Evolutionary conservation across 2,888 invertebrate species (phyloP).

Genomic region (Acanthacorydalis orientalis): DNA sequence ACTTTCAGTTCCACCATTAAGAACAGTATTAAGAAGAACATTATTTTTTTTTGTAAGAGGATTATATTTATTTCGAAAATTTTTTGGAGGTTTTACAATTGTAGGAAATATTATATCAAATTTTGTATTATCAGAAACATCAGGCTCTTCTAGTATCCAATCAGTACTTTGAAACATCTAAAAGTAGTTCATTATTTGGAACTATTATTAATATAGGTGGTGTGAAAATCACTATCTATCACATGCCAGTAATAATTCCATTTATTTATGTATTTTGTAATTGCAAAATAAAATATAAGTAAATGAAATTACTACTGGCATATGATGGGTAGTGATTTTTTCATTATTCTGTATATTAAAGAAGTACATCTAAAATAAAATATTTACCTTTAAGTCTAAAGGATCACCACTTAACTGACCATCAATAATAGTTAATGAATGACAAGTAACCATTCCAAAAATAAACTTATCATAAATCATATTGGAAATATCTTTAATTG

Average conservation of each 20-base stretch:
- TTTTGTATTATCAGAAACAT: conserved; percentile 57
- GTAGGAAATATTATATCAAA: conserved; percentile 73
- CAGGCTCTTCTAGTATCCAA: conserved; percentile 75
- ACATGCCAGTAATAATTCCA: too few species aligned
- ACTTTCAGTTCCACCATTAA: not conserved
- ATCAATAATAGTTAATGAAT: conserved; percentile 78
- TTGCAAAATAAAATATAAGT: too few species aligned
- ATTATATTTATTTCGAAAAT: not conserved
- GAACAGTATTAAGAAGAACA: not conserved
- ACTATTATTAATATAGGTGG: too few species aligned
- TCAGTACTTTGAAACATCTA: conserved; percentile 89
- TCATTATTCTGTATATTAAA: not conserved
- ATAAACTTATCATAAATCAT: conserved; percentile 15
- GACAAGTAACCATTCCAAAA: conserved; percentile 83
- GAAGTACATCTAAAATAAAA: not conserved
- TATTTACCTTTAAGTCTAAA: conserved; percentile 63
- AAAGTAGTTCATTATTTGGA: conserved; percentile 10
- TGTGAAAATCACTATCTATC: too few species aligned
- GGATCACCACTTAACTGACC: conserved; percentile 82
- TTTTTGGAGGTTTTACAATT: conserved; percentile 41
- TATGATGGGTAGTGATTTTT: not conserved
- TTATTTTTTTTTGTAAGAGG: not conserved
- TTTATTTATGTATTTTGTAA: too few species aligned
- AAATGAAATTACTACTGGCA: too few species aligned
- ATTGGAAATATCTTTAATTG: conserved; percentile 15